A percentile compares a stretch with the other conserved stretches of the same genome.
phyloP scores from a whole-genome alignment of 2,888 invertebrate genomes.

The Agonopterix alstromeriana region DNA sequence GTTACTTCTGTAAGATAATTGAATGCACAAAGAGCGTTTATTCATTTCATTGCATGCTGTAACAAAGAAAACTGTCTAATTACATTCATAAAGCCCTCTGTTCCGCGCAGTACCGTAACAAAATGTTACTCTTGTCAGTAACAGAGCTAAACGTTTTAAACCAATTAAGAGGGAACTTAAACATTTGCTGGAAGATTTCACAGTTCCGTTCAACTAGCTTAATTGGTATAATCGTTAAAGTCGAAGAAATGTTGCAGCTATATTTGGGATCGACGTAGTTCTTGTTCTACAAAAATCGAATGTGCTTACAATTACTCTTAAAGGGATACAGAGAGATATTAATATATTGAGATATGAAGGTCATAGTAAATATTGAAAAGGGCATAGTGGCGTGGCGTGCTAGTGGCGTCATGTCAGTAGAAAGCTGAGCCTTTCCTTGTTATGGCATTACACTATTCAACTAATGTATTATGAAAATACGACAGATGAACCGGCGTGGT shows the following conservation, averaged over 20 bases:
- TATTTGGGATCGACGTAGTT: too few species aligned
- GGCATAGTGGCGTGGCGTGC: background rate
- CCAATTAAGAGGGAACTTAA: constrained; percentile 6
- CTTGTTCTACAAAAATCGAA: too few species aligned
- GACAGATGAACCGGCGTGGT: constrained; percentile 32
- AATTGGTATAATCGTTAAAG: constrained; percentile 6
- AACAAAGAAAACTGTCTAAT: constrained; percentile 13
- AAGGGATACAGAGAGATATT: too few species aligned
- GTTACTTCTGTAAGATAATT: too few species aligned
- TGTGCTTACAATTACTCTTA: too few species aligned
- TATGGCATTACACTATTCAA: constrained; percentile 41
- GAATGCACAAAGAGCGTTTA: too few species aligned
- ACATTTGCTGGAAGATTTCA: constrained; percentile 1
- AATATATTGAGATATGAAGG: too few species aligned
- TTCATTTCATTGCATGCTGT: too few species aligned
- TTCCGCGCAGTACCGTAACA: constrained; percentile 9
- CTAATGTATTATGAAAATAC: constrained; percentile 58
- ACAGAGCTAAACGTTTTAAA: constrained; percentile 4
- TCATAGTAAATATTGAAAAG: background rate
- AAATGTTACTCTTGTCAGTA: constrained; percentile 11
- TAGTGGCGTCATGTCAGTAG: constrained; percentile 19
- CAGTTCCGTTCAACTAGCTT: constrained; percentile 4
- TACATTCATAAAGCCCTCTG: constrained; percentile 19
- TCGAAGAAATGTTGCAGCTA: background rate
- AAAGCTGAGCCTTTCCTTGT: constrained; percentile 42